phyloP scores from a whole-genome alignment of 2,888 invertebrate genomes.

The Bellardia bayeri region DNA sequence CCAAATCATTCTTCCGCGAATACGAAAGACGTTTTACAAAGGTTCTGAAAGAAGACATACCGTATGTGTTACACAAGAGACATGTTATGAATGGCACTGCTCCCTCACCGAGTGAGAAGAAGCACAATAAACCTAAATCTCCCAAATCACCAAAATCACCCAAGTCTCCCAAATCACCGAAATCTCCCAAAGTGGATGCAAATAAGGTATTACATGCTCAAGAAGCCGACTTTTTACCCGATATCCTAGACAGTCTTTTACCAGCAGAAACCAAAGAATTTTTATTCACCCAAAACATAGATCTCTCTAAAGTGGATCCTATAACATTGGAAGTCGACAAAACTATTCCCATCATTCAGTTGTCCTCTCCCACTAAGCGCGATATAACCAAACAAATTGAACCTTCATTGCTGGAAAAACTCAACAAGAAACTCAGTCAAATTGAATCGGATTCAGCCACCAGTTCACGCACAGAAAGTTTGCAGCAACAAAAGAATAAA shows the following conservation, averaged over 20 bases:
- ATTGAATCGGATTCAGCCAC: conserved; percentile 91
- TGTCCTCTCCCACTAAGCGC: conserved; percentile 88
- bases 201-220: conserved; percentile 75
- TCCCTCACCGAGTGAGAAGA: conserved; percentile 85
- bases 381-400: conserved; percentile 89
- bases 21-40: conserved; percentile 86
- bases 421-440: conserved; percentile 90
- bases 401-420: conserved; percentile 88
- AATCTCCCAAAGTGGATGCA: conserved; percentile 85
- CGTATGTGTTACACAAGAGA: conserved; percentile 93
- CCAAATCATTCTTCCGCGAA: conserved; percentile 90
- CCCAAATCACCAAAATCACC: conserved; percentile 88
- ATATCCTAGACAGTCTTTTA: conserved; percentile 84
- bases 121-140: conserved; percentile 86
- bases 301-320: conserved; percentile 90
- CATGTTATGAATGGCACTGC: conserved; percentile 94
- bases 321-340: conserved; percentile 90
- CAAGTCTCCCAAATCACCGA: conserved; percentile 87
- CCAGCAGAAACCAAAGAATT: conserved; percentile 86
- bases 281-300: conserved; percentile 90
- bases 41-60: conserved; percentile 88
- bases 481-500: conserved; percentile 85
- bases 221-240: conserved; percentile 85
- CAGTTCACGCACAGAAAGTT: conserved; percentile 89
- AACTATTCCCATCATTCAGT: conserved; percentile 86